Percentiles rank a stretch among this genome's conserved stretches.
Conservation (phyloP, 2,888 invertebrate genomes). For the Synergus japonicus region DNA sequence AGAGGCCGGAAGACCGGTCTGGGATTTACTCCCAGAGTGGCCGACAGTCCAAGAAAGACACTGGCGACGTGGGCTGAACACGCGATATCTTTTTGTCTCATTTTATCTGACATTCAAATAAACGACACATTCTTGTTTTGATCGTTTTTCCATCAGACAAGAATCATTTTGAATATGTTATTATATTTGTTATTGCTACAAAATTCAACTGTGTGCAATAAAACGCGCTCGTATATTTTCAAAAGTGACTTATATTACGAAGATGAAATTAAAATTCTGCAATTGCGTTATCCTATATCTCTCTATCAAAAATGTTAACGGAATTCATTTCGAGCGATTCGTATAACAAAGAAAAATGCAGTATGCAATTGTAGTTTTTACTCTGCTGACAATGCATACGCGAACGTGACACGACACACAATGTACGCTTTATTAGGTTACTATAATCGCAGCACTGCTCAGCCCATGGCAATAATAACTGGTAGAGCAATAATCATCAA, state of each 20-base stretch:
- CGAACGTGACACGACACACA: constrained; percentile 48
- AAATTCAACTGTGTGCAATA: neutral
- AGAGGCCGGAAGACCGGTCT: constrained; percentile 30
- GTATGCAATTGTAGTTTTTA: constrained; percentile 1
- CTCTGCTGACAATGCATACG: constrained; percentile 19
- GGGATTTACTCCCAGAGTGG: constrained; percentile 50
- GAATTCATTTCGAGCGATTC: neutral
- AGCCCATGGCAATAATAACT: constrained; percentile 56
- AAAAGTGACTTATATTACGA: neutral
- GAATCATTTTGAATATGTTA: too few species aligned
- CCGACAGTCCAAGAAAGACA: constrained; percentile 51
- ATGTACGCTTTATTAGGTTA: constrained; percentile 56
- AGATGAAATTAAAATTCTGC: neutral
- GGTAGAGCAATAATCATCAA: constrained; percentile 55
- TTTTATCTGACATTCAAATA: constrained; percentile 45
- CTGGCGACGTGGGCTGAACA: constrained; percentile 50
- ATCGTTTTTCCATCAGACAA: too few species aligned
- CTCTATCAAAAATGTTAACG: neutral
- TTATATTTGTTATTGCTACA: neutral
- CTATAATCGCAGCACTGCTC: constrained; percentile 57
- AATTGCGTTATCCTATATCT: neutral
- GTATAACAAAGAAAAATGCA: neutral
- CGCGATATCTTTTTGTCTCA: constrained; percentile 22
- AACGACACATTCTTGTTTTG: constrained; percentile 41
- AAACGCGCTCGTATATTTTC: neutral